Conservation (phyloP, 2,797 vertebrate genomes). For the Morelia viridis region DNA sequence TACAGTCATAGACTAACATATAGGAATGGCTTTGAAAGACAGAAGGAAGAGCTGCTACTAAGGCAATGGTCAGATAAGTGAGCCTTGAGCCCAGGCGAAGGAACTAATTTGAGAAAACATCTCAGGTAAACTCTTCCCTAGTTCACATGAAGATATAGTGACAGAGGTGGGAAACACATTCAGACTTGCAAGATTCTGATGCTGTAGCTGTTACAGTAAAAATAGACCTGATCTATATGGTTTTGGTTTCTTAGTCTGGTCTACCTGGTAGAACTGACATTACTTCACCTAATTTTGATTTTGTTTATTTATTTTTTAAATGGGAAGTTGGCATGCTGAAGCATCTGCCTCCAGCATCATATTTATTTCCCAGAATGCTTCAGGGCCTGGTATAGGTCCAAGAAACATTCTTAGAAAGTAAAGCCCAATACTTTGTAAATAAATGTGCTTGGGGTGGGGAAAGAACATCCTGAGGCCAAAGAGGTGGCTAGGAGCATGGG, state of each 20-base stretch:
- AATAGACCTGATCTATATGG: not conserved
- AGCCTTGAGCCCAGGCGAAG: too few relatives aligned
- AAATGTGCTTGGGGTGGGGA: not conserved
- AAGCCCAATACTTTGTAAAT: not conserved
- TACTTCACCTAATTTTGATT: not conserved
- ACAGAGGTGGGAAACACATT: too few relatives aligned
- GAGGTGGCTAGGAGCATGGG: not conserved
- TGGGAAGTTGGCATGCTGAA: not conserved
- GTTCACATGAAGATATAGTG: too few relatives aligned
- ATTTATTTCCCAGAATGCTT: too few relatives aligned
- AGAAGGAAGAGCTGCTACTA: too few relatives aligned
- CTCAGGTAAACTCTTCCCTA: too few relatives aligned
- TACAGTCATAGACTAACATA: too few relatives aligned
- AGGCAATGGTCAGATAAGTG: too few relatives aligned
- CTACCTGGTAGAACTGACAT: not conserved
- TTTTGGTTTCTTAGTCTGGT: not conserved
- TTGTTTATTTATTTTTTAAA: not conserved
- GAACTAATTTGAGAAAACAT: too few relatives aligned
- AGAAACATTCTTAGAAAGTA: not conserved
- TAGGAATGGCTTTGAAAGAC: too few relatives aligned
- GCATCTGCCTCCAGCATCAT: not conserved
- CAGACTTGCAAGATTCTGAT: too few relatives aligned
- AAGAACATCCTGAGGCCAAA: not conserved
- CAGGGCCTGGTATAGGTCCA: not conserved
- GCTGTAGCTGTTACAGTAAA: not conserved